Conservation (phyloP, 2,797 vertebrate species). For the Acanthornis magna region DNA sequence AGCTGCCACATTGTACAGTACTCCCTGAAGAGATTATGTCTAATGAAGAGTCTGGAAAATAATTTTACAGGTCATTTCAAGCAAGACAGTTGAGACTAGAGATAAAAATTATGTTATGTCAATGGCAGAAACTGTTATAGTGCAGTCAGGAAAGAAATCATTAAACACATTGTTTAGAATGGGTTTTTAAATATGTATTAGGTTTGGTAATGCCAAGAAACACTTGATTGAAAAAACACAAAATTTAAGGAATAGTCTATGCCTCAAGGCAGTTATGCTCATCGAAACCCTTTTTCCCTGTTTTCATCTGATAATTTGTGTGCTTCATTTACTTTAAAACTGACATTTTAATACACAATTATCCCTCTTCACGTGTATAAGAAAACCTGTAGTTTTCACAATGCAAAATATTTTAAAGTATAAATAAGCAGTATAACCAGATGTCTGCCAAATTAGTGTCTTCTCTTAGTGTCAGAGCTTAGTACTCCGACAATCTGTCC, state of each 20-base stretch:
- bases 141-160: neutral
- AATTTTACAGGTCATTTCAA: slow-evolving; percentile 67
- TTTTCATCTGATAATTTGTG: neutral
- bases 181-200: neutral
- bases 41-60: slow-evolving; percentile 56
- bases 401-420: neutral
- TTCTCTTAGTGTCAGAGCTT: too few species aligned
- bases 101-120: slow-evolving; percentile 5
- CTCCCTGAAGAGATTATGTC: slow-evolving; percentile 53
- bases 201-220: neutral
- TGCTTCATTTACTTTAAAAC: neutral
- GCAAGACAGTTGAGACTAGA: slow-evolving; percentile 4
- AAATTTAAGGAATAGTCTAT: neutral
- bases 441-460: neutral
- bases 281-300: neutral
- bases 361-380: neutral
- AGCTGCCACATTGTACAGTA: slow-evolving; percentile 15
- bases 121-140: neutral
- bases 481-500: neutral
- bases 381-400: neutral
- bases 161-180: neutral
- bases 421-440: neutral
- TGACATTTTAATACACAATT: neutral
- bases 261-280: neutral
- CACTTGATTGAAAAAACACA: neutral